Base-by-base conservation (phyloP, 2,797 vertebrate species). In the Malacoctenus gilli region DNA sequence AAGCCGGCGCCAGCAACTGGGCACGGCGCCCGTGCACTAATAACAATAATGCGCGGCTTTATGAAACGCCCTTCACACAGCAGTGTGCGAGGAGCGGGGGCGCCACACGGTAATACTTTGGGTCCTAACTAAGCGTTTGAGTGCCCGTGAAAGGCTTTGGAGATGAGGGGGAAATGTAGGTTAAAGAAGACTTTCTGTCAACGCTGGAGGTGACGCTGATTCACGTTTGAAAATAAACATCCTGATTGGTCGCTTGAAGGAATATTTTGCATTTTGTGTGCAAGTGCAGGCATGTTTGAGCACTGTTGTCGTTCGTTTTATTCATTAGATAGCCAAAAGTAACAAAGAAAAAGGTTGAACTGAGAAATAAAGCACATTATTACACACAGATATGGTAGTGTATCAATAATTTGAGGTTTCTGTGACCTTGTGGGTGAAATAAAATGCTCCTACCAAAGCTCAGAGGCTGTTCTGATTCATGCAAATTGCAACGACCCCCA, bases 1-100 rank as follows among this genome's bases (percentile, higher is more conserved):
- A 82, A 74, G 71, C 73, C 71, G 15, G 75, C 69, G 55, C 43
- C 66, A 59, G 74, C 78, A 70, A 79, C 82, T 84, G 80, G 89
- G 89, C 80, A 56, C 57, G 21, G 72, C 14, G 79, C 84, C 82
- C 71, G 34, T 72, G 77, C 68, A 80, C 82, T 88, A 91, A 91
- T 91, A 91, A 88, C 81, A 86, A 88, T 89, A 89, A 91, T 88
- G 86, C 85, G 87, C 66, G 75, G 72, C 80, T 87, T 92, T 86
- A 88, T 91, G 73, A 85, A 86, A 87, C 23, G 63, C 79, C 86
- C 77, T 75, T 82, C 80, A 80, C 72, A 76, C 73, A 61, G 72
- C 70, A n/a, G 22, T 69, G 37, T 49, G 51, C 22, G 8, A 63
- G 41, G 23, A 40, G 60, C 50, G 66, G 78, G n/a, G 67, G 59